A percentile compares a stretch with the other conserved stretches of the same genome.
phyloP scores from a whole-genome alignment of 1,140 invertebrate species.

The Megalonaias nervosa region DNA sequence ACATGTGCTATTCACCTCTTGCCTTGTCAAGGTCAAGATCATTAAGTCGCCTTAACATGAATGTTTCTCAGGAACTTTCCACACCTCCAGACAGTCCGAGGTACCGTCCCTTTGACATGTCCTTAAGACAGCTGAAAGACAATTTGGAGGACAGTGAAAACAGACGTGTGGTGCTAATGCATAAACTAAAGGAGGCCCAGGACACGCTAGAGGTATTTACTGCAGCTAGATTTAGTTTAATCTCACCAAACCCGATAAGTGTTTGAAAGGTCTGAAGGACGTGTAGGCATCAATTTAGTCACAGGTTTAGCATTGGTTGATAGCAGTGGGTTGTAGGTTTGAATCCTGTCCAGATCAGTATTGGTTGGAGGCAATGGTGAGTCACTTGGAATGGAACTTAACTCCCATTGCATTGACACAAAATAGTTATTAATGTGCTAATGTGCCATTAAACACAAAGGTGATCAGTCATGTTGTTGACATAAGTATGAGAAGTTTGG shows the following conservation, averaged over 20 bases:
- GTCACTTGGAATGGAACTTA: neutral
- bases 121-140: constrained; percentile 44
- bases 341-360: too few species aligned
- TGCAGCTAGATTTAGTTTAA: neutral
- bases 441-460: neutral
- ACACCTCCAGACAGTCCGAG: constrained; percentile 15
- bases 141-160: constrained; percentile 63
- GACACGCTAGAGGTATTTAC: constrained; percentile 57
- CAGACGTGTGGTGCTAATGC: constrained; percentile 55
- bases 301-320: neutral
- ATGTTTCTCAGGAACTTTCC: constrained; percentile 36
- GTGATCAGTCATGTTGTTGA: neutral
- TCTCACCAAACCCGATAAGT: neutral
- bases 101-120: constrained; percentile 34
- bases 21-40: constrained; percentile 51
- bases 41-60: constrained; percentile 46
- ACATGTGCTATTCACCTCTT: constrained; percentile 15
- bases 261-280: neutral
- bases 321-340: neutral
- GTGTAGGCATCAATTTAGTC: neutral
- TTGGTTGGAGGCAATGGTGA: neutral
- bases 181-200: constrained; percentile 68
- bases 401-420: too few species aligned
- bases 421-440: neutral
- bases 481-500: neutral